Percentiles rank a stretch among this genome's conserved stretches.
These are phyloP conservation scores for Leistus spinibarbis DNA, from an alignment of 2,888 invertebrate species.

Conservation along the genomic window DNA sequence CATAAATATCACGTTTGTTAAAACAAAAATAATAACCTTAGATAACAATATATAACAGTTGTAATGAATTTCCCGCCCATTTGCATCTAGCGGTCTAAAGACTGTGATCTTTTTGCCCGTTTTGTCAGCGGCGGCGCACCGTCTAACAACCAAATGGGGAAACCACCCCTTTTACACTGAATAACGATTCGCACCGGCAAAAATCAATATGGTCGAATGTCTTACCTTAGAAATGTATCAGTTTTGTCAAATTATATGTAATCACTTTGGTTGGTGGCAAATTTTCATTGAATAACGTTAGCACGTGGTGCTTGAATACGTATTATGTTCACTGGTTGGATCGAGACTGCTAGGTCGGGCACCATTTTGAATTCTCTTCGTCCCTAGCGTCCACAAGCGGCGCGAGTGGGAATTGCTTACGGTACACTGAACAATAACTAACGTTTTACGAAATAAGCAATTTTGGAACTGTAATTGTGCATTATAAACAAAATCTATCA, in stretches of 20 bases:
- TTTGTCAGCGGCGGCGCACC: neutral
- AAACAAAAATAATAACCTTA: neutral
- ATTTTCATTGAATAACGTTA: conserved; percentile 18
- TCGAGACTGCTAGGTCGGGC: conserved; percentile 6
- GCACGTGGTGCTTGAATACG: conserved; percentile 25
- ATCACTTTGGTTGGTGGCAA: conserved; percentile 4
- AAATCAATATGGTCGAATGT: conserved; percentile 16
- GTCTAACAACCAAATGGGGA: conserved; percentile 6
- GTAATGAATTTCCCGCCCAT: conserved; percentile 24
- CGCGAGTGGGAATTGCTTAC: neutral
- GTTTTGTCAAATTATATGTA: neutral
- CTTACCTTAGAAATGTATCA: conserved; percentile 23
- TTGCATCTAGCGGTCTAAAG: neutral
- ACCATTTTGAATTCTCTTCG: conserved; percentile 22
- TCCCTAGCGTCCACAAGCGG: neutral
- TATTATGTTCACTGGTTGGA: conserved; percentile 5
- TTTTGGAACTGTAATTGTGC: too few relatives aligned
- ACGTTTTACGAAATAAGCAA: too few relatives aligned
- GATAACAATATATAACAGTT: conserved; percentile 11
- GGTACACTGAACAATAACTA: neutral
- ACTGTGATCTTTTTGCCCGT: neutral
- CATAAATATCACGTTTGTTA: neutral
- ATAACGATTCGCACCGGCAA: conserved; percentile 17
- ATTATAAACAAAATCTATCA: too few relatives aligned
- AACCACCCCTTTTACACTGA: conserved; percentile 19